Conservation (phyloP, 2,797 vertebrate genomes). For the Pygocentrus nattereri region DNA sequence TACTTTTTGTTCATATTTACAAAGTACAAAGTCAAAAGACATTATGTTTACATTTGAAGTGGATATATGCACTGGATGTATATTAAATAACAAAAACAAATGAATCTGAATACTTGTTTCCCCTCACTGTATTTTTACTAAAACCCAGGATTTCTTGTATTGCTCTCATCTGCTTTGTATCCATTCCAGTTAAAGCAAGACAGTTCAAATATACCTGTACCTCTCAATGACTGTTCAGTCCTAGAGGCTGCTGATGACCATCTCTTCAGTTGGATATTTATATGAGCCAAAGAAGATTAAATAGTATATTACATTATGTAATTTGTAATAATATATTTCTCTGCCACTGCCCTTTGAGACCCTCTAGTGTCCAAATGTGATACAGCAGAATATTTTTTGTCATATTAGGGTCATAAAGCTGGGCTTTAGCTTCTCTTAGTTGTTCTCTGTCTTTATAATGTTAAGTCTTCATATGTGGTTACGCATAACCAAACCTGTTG, state of each 20-base stretch:
- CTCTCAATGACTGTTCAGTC: slow-evolving; percentile 46
- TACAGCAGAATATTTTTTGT: neutral
- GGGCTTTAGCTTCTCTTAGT: too few relatives aligned
- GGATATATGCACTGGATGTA: too few relatives aligned
- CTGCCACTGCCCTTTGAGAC: slow-evolving; percentile 21
- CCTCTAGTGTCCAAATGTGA: slow-evolving; percentile 36
- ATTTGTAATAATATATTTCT: neutral
- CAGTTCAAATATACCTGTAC: neutral
- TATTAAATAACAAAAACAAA: too few relatives aligned
- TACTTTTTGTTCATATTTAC: too few relatives aligned
- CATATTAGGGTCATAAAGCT: neutral
- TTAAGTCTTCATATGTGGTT: neutral
- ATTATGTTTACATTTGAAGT: too few relatives aligned
- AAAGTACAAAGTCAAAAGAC: too few relatives aligned
- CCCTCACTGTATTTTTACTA: too few relatives aligned
- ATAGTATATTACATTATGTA: neutral
- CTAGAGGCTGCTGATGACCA: slow-evolving; percentile 39
- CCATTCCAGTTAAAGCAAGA: neutral
- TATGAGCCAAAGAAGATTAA: neutral
- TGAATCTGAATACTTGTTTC: too few relatives aligned
- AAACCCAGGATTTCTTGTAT: neutral
- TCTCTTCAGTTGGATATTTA: neutral
- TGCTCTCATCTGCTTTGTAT: slow-evolving; percentile 17
- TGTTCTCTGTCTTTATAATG: too few relatives aligned
- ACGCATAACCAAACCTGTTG: neutral